phyloP scores from a whole-genome alignment of 2,888 invertebrate genomes.

The Amphipoea lucens region DNA sequence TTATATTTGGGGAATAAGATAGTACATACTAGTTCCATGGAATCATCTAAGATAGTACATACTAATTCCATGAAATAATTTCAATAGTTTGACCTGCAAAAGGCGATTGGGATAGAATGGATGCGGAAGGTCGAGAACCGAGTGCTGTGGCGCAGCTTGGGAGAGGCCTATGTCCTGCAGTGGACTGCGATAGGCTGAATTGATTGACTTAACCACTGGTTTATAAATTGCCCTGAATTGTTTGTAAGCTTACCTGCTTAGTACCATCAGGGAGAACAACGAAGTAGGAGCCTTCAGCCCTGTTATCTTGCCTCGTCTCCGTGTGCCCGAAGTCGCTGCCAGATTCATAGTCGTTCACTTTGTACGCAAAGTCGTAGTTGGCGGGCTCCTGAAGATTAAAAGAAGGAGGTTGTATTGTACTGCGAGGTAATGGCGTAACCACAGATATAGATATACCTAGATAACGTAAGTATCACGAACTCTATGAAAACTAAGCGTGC shows the following conservation, averaged over 20 bases:
- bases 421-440: too few species aligned
- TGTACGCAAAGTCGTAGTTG: conserved; percentile 92
- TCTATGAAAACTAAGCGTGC: too few species aligned
- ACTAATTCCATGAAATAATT: too few species aligned
- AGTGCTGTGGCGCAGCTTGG: too few species aligned
- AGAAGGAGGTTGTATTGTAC: background rate
- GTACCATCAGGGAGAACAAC: conserved; percentile 92
- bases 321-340: conserved; percentile 92
- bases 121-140: background rate
- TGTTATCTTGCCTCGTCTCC: conserved; percentile 91
- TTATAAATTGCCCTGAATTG: background rate
- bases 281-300: conserved; percentile 91
- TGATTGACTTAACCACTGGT: background rate
- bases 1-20: too few species aligned
- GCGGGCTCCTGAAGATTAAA: conserved; percentile 90
- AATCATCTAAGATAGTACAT: too few species aligned
- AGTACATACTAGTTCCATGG: too few species aligned
- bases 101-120: background rate
- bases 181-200: background rate
- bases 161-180: too few species aligned
- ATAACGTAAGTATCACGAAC: too few species aligned
- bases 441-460: too few species aligned
- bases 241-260: conserved; percentile 86
- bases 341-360: conserved; percentile 91
- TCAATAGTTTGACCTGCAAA: too few species aligned